Evolutionary conservation across 2,888 invertebrate genomes (phyloP), one percentile per base, ranked within the genome.

Genomic region (Cephus runcator): DNA sequence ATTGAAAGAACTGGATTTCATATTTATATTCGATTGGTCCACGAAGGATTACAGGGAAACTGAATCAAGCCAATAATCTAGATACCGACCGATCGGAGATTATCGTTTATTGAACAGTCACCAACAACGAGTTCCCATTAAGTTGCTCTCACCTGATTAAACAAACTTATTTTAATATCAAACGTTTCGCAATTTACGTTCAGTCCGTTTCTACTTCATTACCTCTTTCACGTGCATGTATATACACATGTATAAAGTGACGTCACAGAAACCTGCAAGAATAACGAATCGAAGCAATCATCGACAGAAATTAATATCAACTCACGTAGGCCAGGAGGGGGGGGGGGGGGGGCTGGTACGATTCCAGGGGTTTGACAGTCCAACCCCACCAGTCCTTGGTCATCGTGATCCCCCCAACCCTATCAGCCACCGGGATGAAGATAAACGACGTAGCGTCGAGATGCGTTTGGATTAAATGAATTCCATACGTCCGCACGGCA

Each of bases 391-490:
- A 2, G 3, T 23, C 9, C 9, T 71, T 71, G 71, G 31, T 33
- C 71, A 71, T 71, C 34, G 31, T 23, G 12, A 71, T 2, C 30
- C 12, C 31, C 23, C 12, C 71, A 69, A 71, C 34, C 34, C 31
- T 31, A 71, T 34, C 71, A 71, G 12, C 12, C 12, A 31, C 71
- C 12, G 4, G 31, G 71, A 71, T 71, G 71, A 71, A 34, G 33
- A 71, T 34, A 71, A 71, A 71, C 33, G 71, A 71, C 34, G 33
- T 34, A 34, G 33, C 15, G 12, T 71, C 34, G 31, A 34, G 31
- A 71, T 31, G 33, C 71, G 71, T 71, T 71, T 34, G 71, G 12
- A 71, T 71, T 71, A 71, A 71, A 71, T 71, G 71, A 71, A 71
- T 71, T 71, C 71, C 71, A 71, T 71, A 12, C 33, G 71, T 71